Base-by-base conservation (phyloP, 2,888 invertebrate species). In the Acrobasis repandana region DNA sequence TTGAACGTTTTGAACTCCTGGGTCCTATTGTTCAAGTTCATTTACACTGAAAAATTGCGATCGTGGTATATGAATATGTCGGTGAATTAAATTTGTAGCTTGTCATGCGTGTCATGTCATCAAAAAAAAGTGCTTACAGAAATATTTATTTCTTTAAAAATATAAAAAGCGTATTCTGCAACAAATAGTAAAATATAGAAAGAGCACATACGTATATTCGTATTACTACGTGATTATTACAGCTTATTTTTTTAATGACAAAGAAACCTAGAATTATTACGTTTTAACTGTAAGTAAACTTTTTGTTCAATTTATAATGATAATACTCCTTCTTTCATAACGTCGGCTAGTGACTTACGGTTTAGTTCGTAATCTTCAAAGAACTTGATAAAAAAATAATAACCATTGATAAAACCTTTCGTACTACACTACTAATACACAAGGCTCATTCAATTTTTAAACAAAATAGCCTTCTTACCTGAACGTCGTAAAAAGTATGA, bases 381-480 rank as follows among this genome's bases (percentile, higher is more conserved):
- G 49, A 54, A 52, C 14, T 43, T n/a, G 14, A n/a, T 9, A 16
- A 36, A 36, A 54, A 64, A 63, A 64, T 63, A 64, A 62, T 63
- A 49, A 56, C 63, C 68, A 68, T 68, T 69, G 64, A 68, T 65
- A 51, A n/a, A 49, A 57, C 49, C 50, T 58, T 63, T 52, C 51
- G 15, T 52, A 61, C 57, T 50, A 52, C 43, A 51, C 14, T 14
- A 47, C 50, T 47, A 50, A 18, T 3, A 58, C 58, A 61, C 60
- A 61, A 56, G 18, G 51, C 28, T 65, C 67, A 59, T 65, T 66
- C 64, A 67, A 64, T 66, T 62, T n/a, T 63, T 38, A 62, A 65
- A 65, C 65, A 65, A 65, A 63, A 47, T 62, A 58, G 60, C 64
- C 70, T 75, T 71, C 71, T 77, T 84, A 83, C 83, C 82, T 81